Percentiles rank a stretch among this genome's conserved stretches.
Evolutionary conservation across 2,113 vertebrate species (phyloP).

Genomic region (Pampusana beccarii): DNA sequence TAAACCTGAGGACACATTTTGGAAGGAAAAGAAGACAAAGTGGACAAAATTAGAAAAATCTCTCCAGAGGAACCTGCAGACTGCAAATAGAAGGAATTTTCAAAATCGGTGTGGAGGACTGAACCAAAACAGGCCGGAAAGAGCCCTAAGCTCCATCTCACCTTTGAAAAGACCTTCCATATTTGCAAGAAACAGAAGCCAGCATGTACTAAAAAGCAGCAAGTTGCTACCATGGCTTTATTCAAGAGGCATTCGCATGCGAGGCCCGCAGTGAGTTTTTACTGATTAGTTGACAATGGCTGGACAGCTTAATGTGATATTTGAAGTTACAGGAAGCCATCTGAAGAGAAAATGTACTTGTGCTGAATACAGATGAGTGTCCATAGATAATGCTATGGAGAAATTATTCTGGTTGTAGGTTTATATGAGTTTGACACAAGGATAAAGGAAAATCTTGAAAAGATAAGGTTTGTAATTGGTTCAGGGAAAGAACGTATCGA

Average conservation of each 20-base stretch:
- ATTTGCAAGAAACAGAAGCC: not conserved
- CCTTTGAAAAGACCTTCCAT: not conserved
- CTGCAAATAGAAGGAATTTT: not conserved
- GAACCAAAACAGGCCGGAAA: not conserved
- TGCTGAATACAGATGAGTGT: not conserved
- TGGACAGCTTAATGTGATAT: not conserved
- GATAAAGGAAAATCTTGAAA: conserved; percentile 13
- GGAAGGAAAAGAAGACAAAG: not conserved
- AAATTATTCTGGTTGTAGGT: not conserved
- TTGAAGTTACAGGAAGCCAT: not conserved
- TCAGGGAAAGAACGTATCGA: not conserved
- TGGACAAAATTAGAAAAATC: not conserved
- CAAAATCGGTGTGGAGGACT: not conserved
- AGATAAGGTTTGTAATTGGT: conserved; percentile 26
- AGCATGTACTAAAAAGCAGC: not conserved
- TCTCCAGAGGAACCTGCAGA: not conserved
- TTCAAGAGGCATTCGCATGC: not conserved
- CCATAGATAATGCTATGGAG: not conserved
- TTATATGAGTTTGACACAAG: not conserved
- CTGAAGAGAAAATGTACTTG: not conserved
- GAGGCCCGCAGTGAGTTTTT: not conserved
- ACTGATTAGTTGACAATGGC: not conserved
- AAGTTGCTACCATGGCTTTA: not conserved
- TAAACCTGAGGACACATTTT: not conserved
- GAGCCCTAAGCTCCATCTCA: not conserved